Evolutionary conservation across 2,888 invertebrate genomes (phyloP), one percentile per base, ranked within the genome.

Genomic region (Lamellibrachia columna): DNA sequence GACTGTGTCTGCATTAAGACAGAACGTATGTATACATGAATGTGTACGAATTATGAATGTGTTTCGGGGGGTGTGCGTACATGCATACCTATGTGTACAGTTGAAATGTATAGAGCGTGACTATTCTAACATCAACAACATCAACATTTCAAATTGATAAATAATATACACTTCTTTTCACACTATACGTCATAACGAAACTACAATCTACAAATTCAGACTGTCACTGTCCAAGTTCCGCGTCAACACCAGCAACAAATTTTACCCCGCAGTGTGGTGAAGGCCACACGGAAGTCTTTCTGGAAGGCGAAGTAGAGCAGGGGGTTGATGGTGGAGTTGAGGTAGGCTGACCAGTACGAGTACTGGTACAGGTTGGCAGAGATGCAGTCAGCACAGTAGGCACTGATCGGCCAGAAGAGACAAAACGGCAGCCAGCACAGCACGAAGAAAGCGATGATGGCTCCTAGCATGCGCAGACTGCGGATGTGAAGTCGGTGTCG

Each of bases 341-440:
- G 58, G 92, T 94, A 94, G 53, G 93, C 94, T 15, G 93, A 40
- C 94, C 94, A 94, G 92, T 93, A 93, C 7, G 93, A 92, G 58
- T 91, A 92, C 92, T 93, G 92, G 52, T 93, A 93, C 15, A 91
- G 22, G 28, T 53, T 15, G n/a, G 90, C 92, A 4, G 93, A 90
- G 90, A 94, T 92, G 75, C 94, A 93, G 90, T 53, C 90, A 7
- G 92, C 91, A 60, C 93, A 93, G 93, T 92, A 93, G 91, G 93
- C 94, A 3, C 91, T 91, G 55, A 94, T 92, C 15, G 95, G 95
- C 95, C 95, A 95, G 52, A 95, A 92, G 15, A 95, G 93, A 55
- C 94, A 92, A 92, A 95, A 95, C 6, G 95, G 95, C 55, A 95
- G 92, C 95, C 95, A 95, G 58, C 95, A 95, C 60, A 95, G 91